Conservation (phyloP, 2,797 vertebrate species). For the Galago senegalensis region DNA sequence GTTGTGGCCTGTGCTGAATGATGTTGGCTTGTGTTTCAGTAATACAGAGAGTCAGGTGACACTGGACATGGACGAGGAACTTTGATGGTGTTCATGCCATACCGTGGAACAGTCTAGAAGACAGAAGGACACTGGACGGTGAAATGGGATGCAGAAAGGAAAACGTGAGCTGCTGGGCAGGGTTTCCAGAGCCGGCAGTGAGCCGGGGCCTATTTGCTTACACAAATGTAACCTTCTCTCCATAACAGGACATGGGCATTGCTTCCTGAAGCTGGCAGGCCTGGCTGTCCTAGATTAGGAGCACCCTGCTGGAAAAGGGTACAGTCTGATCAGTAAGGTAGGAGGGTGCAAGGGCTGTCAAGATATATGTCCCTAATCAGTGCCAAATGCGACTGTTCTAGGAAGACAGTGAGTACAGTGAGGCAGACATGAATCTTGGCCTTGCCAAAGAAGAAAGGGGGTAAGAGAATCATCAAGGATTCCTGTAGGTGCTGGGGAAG, state of each 20-base stretch:
- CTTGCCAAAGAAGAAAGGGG: background rate
- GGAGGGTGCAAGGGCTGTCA: background rate
- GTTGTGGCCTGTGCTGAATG: accelerated
- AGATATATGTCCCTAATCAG: background rate
- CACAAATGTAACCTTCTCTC: background rate
- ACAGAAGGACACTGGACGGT: background rate
- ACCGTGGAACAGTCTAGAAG: background rate
- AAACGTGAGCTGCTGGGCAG: background rate
- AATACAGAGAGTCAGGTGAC: background rate
- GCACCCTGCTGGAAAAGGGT: accelerated
- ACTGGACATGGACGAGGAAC: background rate
- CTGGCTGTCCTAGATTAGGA: background rate
- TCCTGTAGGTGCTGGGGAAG: background rate
- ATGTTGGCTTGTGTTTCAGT: background rate
- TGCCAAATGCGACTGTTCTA: background rate
- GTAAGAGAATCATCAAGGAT: background rate
- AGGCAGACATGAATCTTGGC: background rate
- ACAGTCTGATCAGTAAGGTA: accelerated
- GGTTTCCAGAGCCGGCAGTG: background rate
- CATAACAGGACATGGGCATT: background rate
- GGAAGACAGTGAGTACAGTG: background rate
- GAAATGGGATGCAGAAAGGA: background rate
- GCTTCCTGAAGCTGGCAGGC: background rate
- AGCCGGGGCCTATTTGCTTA: background rate
- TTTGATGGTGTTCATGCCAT: background rate